Evolutionary conservation across 2,797 vertebrate genomes (phyloP).

Genomic region (Melanotaenia pygmaea): DNA sequence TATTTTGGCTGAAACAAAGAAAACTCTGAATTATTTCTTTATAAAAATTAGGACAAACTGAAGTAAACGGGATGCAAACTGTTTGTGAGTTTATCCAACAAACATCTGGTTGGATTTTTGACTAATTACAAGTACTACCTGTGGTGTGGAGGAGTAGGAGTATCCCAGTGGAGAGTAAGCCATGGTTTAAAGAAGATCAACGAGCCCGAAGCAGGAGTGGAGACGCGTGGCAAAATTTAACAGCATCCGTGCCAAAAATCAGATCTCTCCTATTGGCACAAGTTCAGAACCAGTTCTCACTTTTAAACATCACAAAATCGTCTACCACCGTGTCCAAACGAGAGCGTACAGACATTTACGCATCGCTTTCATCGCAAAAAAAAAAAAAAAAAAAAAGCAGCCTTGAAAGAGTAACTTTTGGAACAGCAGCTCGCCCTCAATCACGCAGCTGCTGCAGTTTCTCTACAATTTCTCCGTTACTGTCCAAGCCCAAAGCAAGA

Average conservation of each 20-base stretch:
- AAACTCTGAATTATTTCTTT: neutral
- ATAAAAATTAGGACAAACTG: neutral
- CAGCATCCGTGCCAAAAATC: slow-evolving; percentile 56
- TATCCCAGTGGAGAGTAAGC: slow-evolving; percentile 98
- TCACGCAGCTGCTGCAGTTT: slow-evolving; percentile 11
- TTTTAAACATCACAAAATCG: neutral
- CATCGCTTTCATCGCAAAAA: slow-evolving; percentile 34
- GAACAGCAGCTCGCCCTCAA: slow-evolving; percentile 12
- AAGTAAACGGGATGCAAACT: neutral
- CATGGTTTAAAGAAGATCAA: slow-evolving; percentile 81
- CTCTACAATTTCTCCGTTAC: slow-evolving; percentile 20
- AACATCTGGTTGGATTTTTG: neutral
- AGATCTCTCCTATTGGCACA: slow-evolving; percentile 24
- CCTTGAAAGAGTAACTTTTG: slow-evolving; percentile 45
- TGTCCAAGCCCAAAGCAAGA: slow-evolving; percentile 37
- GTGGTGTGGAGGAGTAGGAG: slow-evolving; percentile 91
- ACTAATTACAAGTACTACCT: slow-evolving; percentile 84
- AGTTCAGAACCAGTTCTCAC: slow-evolving; percentile 15
- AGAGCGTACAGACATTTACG: slow-evolving; percentile 49
- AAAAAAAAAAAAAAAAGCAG: neutral
- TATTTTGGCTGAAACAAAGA: neutral
- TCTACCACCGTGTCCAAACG: slow-evolving; percentile 32
- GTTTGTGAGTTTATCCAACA: neutral
- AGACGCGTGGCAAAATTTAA: slow-evolving; percentile 51
- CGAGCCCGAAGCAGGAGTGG: slow-evolving; percentile 34